Evolutionary conservation across 2,113 vertebrate genomes (phyloP).

Genomic region (Laticauda colubrina): DNA sequence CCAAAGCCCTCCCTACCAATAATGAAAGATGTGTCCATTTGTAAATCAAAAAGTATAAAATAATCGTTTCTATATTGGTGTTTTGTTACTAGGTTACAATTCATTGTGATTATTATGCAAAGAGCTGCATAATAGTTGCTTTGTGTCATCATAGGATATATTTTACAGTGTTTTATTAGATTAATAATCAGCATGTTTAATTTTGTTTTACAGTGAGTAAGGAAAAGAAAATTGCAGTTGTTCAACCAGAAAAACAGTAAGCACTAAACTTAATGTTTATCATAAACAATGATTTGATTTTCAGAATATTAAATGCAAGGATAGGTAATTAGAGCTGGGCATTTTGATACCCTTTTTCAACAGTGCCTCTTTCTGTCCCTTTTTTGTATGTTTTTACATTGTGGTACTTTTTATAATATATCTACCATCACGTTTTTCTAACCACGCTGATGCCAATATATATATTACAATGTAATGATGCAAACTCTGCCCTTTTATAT

Average conservation of each 20-base stretch:
- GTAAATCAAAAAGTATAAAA: background rate
- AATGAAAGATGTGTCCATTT: background rate
- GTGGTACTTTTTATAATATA: background rate
- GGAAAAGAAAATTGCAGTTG: slow-evolving; percentile 89
- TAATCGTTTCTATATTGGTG: background rate
- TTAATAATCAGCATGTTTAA: slow-evolving; percentile 21
- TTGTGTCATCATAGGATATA: background rate
- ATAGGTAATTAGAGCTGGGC: background rate
- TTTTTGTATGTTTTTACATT: background rate
- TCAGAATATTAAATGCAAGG: slow-evolving; percentile 27
- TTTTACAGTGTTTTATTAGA: background rate
- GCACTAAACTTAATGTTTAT: slow-evolving; percentile 57
- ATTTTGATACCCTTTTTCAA: slow-evolving; percentile 6
- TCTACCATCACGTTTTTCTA: background rate
- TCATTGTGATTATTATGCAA: background rate
- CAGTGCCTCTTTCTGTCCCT: background rate
- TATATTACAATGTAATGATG: background rate
- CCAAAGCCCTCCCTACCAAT: background rate
- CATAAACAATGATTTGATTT: slow-evolving; percentile 16
- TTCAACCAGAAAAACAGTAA: slow-evolving; percentile 96
- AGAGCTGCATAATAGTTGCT: background rate
- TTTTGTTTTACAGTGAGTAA: slow-evolving; percentile 78
- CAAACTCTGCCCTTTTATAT: background rate
- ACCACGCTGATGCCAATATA: background rate
- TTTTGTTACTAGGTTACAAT: background rate